These are phyloP conservation scores for Phalloptychus januarius DNA, from an alignment of 2,797 vertebrate species.

Conservation along the genomic window DNA sequence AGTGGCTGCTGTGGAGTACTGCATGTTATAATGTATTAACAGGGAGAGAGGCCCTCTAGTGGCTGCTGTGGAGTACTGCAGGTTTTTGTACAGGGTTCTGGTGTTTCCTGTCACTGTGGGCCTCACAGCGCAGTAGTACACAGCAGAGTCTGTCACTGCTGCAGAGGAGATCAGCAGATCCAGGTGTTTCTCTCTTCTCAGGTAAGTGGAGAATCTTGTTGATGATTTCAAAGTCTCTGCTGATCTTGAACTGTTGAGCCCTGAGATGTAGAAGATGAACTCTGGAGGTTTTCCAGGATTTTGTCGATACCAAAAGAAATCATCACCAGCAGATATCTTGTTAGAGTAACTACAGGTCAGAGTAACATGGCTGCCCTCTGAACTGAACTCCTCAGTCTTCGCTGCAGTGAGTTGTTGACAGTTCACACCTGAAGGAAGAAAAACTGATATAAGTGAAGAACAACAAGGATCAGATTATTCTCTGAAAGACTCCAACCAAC, in stretches of 20 bases:
- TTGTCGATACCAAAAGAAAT: conserved; percentile 45
- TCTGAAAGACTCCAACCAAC: neutral
- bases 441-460: too few relatives aligned
- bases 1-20: too few relatives aligned
- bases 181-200: neutral
- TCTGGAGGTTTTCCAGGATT: conserved; percentile 37
- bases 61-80: too few relatives aligned
- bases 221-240: fast-evolving
- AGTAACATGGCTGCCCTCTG: neutral
- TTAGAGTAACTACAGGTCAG: conserved; percentile 9
- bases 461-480: neutral
- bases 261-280: neutral
- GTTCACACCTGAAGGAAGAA: neutral
- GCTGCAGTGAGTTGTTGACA: neutral
- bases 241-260: neutral
- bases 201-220: neutral
- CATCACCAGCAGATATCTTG: fast-evolving
- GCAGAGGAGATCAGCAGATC: neutral
- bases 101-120: neutral
- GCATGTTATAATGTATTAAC: too few relatives aligned
- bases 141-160: neutral
- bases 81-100: too few relatives aligned
- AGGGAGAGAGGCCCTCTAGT: too few relatives aligned
- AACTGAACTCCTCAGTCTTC: neutral
- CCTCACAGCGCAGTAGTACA: neutral